Percentiles rank a stretch among this genome's conserved stretches.
Evolutionary conservation across 1,140 invertebrate species (phyloP).

Genomic region (Trialeurodes vaporariorum): DNA sequence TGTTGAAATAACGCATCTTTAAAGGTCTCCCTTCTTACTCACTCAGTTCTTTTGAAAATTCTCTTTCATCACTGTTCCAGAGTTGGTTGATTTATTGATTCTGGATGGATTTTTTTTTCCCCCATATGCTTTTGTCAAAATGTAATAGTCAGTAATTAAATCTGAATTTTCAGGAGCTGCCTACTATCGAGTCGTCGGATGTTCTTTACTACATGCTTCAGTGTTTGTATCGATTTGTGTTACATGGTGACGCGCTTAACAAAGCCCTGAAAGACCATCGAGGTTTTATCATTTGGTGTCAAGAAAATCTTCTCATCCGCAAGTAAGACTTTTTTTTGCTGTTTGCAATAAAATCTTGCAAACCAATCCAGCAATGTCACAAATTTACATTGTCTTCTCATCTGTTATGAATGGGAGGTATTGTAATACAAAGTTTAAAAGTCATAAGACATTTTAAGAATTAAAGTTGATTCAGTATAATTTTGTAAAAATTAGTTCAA

Average conservation of each 20-base stretch:
- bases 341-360: background rate
- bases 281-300: slow-evolving; percentile 94
- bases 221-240: slow-evolving; percentile 79
- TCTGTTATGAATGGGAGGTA: background rate
- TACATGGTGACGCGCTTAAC: slow-evolving; percentile 86
- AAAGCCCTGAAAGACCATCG: slow-evolving; percentile 79
- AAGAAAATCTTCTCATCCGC: slow-evolving; percentile 89
- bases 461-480: too few relatives aligned
- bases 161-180: too few relatives aligned
- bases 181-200: slow-evolving; percentile 74
- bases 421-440: background rate
- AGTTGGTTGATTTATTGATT: background rate
- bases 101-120: too few relatives aligned
- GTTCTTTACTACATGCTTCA: slow-evolving; percentile 87
- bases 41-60: too few relatives aligned
- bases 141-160: too few relatives aligned
- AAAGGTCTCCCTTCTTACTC: too few relatives aligned
- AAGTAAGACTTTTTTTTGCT: slow-evolving; percentile 47
- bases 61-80: slow-evolving; percentile 3
- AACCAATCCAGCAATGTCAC: background rate
- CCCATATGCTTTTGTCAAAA: too few relatives aligned
- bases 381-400: background rate
- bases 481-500: too few relatives aligned
- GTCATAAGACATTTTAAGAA: background rate
- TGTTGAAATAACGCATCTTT: too few relatives aligned